Conservation (phyloP, 2,888 invertebrate genomes). For the Plagiodera versicolora region DNA sequence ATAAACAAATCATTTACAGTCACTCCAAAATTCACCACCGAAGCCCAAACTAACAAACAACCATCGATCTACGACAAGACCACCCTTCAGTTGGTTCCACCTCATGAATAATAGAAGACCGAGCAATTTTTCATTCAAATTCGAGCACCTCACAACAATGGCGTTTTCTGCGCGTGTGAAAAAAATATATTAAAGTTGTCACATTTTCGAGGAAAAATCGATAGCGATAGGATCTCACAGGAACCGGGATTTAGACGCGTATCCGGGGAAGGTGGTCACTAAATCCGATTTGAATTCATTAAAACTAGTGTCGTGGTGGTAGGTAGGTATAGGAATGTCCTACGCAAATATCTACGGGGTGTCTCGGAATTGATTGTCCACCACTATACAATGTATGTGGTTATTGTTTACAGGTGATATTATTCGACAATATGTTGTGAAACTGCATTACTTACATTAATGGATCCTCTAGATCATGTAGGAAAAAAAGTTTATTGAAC, state of each 20-base stretch:
- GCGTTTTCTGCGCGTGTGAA: constrained; percentile 30
- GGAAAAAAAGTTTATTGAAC: too few species aligned
- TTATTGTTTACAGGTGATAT: too few species aligned
- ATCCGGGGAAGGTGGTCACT: constrained; percentile 38
- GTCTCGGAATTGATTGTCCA: too few species aligned
- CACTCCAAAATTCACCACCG: not conserved
- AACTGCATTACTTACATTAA: too few species aligned
- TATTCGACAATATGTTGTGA: too few species aligned
- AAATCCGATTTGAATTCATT: constrained; percentile 35
- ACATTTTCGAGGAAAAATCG: constrained; percentile 26
- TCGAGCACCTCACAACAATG: constrained; percentile 27
- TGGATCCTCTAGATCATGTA: too few species aligned
- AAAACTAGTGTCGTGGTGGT: not conserved
- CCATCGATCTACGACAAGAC: constrained; percentile 6
- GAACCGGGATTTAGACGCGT: constrained; percentile 34
- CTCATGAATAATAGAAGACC: constrained; percentile 30
- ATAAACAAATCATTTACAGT: not conserved
- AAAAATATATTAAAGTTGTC: constrained; percentile 25
- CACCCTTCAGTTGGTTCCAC: constrained; percentile 23
- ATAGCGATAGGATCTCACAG: constrained; percentile 32
- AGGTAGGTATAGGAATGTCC: too few species aligned
- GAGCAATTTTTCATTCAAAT: constrained; percentile 26
- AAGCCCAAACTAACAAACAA: not conserved
- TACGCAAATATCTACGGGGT: too few species aligned
- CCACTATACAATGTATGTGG: too few species aligned